Conservation (phyloP, 2,797 vertebrate species). For the Ceyx erithaca region DNA sequence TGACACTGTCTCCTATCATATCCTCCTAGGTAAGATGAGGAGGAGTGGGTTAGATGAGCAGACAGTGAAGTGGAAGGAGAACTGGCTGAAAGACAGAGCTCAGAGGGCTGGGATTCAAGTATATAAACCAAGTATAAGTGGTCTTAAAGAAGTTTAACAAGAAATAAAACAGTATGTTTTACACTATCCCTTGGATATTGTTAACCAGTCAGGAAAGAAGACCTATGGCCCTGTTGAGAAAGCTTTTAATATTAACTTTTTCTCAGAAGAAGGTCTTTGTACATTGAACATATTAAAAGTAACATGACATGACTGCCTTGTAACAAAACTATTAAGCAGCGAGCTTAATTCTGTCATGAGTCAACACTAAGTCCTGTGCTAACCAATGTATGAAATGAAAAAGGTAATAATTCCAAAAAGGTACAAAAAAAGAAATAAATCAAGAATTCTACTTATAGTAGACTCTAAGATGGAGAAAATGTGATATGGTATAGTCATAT, state of each 20-base stretch:
- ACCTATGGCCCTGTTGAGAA: not conserved
- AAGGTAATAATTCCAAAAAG: not conserved
- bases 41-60: too few relatives aligned
- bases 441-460: not conserved
- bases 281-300: not conserved
- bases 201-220: not conserved
- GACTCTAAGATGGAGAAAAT: not conserved
- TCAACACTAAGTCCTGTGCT: not conserved
- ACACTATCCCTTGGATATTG: not conserved
- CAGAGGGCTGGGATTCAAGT: not conserved
- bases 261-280: not conserved
- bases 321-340: not conserved
- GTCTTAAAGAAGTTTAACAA: not conserved
- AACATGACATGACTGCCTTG: not conserved
- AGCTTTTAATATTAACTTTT: not conserved
- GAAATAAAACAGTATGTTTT: not conserved
- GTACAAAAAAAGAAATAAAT: not conserved
- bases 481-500: not conserved
- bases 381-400: not conserved
- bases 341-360: not conserved
- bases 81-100: too few relatives aligned
- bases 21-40: too few relatives aligned
- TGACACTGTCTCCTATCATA: too few relatives aligned
- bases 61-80: too few relatives aligned
- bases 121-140: too few relatives aligned